These are phyloP conservation scores for Clytia hemisphaerica DNA, from an alignment of 30 jellyfish, hydroid and myxozoan genomes.

Conservation along the genomic window DNA sequence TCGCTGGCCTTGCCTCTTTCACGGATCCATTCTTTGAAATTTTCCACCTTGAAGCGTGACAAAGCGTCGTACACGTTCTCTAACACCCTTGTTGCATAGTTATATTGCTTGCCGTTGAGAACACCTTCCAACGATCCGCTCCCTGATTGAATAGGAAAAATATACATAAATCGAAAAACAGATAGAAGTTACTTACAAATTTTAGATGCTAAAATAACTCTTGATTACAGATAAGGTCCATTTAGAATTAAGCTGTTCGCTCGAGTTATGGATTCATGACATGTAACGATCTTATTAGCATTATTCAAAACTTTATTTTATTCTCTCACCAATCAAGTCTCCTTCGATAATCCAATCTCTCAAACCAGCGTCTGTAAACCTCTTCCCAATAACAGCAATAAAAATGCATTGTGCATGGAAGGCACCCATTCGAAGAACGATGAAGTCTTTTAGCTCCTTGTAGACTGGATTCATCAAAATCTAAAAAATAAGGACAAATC, in stretches of 20 bases:
- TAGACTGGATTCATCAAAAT: constrained; percentile 11
- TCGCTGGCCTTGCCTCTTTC: too few species aligned
- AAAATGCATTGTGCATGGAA: constrained; percentile 24
- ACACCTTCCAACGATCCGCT: constrained; percentile 10
- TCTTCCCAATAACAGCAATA: constrained; percentile 39
- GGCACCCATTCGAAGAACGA: constrained; percentile 39
- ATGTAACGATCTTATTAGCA: too few species aligned
- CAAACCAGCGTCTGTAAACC: constrained; percentile 43
- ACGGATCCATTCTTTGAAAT: constrained; percentile 28
- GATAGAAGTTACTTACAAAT: too few species aligned
- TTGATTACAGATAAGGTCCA: too few species aligned
- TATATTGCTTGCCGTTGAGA: constrained; percentile 29
- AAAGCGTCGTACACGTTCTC: constrained; percentile 17
- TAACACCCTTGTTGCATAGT: background rate
- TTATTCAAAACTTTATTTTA: too few species aligned
- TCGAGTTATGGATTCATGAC: too few species aligned
- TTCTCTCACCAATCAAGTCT: constrained; percentile 8
- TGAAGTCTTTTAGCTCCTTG: constrained; percentile 15
- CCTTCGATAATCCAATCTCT: constrained; percentile 26
- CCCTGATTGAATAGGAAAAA: background rate
- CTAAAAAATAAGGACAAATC: too few species aligned
- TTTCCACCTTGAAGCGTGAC: constrained; percentile 9
- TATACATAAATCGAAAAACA: too few species aligned
- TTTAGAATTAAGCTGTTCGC: too few species aligned
- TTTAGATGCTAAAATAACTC: too few species aligned